Base-by-base conservation (phyloP, 1,140 invertebrate species). In the Drosophila ironensis region DNA sequence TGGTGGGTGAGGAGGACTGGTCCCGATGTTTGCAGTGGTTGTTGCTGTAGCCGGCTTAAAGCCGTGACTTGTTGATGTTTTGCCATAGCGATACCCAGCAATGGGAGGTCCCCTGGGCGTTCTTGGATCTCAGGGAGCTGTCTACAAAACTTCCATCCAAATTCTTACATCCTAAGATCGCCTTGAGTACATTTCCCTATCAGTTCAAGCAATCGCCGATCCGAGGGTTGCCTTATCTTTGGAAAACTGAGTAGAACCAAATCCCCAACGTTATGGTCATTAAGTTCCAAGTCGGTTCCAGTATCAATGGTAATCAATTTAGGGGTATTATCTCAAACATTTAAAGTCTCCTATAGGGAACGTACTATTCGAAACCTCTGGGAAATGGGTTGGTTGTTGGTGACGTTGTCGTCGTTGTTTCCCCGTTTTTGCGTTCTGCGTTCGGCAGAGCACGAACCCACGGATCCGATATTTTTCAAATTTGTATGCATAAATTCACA, bases 381-480 rank as follows among this genome's bases (percentile, higher is more conserved):
- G n/a, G n/a, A n/a, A n/a, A n/a, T 37, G 8, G 33, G 12, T 35
- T 14, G 12, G 11, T 35, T 35, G 11, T 16, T 7, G 33, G 33
- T n/a, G 12, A 27, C 35, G 2, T 17, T 14, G 6, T 20, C 57
- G 12, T 69, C 46, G 48, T 51, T 42, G 47, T 50, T 48, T 60
- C 45, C 33, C 33, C 35, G 14, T 66, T 51, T n/a, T 77, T 67
- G 44, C 54, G 51, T 57, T 54, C 69, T 82, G 60, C 67, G 71
- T 61, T 72, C 45, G 71, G 71, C 57, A 11, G 78, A 61, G 73
- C 84, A 87, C 84, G 84, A 87, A 87, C 71, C n/a, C 84, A 87
- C 84, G 87, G 78, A 75, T 87, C 77, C 84, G 82, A 87, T 87
- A 87, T 82, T 87, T 87, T 80, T 78, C 74, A 86, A 64, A 84